Evolutionary conservation across 2,888 invertebrate species (phyloP), one percentile per base, ranked within the genome.

Genomic region (Chrysolina oricalcia): DNA sequence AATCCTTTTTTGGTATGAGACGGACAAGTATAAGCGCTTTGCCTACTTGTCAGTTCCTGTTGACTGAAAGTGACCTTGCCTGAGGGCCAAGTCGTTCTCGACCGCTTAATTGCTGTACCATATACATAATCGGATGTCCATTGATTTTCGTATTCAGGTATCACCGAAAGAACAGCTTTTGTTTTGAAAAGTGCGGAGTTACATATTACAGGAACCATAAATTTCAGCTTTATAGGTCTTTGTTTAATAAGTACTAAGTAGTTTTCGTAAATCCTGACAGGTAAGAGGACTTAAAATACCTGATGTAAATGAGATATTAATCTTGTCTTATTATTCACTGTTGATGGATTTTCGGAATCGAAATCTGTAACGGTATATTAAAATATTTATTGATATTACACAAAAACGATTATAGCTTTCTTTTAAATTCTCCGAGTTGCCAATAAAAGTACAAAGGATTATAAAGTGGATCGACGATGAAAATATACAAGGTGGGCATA

Each of bases 61-160:
- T 75, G 68, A 56, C 40, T 72, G 48, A 72, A 72, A 68, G 70
- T 69, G 75, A 53, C 75, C 75, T 75, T 75, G 72, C 68, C 53
- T 40, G 35, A 53, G 40, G 75, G 75, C 72, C 17, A 23, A 41
- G 53, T 50, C 71, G 71, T 23, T 72, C 69, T 59, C 23, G 53
- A 68, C 72, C 64, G 56, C 19, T 75, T 41, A 67, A 67, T 67
- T 66, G 67, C 66, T 53, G 50, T 35, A 35, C 35, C 35, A 35
- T 59, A 59, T 15, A 59, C 15, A 56, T 23, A 15, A 27, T 59
- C 59, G 35, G 59, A 59, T 35, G 13, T 59, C 59, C 59, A 35
- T 59, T 4, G n/a, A 59, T 59, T 59, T 59, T 59, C 27, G 35
- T 59, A 59, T 59, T n/a, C 15, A 27, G 17, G 23, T 17, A 59